Conservation (phyloP, 1,140 invertebrate genomes). For the Oppia nitens region DNA sequence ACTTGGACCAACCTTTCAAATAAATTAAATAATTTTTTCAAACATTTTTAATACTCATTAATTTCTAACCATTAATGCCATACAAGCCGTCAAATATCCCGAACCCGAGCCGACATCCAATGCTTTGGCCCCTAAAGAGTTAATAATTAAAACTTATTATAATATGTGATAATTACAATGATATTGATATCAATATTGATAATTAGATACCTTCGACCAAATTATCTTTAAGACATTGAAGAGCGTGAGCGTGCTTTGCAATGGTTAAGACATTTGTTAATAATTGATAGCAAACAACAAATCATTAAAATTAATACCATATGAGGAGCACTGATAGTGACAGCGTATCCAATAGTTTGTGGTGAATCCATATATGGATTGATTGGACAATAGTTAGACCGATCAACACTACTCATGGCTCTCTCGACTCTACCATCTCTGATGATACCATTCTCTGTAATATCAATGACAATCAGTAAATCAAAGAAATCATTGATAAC, state of each 20-base stretch:
- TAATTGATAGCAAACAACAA: slow-evolving; percentile 2
- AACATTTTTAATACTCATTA: slow-evolving; percentile 1
- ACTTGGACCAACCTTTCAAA: slow-evolving; percentile 41
- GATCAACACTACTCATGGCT: slow-evolving; percentile 68
- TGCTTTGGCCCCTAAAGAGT: slow-evolving; percentile 46
- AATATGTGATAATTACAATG: neutral
- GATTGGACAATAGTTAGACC: slow-evolving; percentile 49
- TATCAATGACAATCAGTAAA: neutral
- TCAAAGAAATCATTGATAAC: neutral
- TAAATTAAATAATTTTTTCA: neutral
- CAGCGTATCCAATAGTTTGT: slow-evolving; percentile 68
- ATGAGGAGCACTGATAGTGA: slow-evolving; percentile 88
- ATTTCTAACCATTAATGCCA: slow-evolving; percentile 56
- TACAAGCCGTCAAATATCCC: slow-evolving; percentile 88
- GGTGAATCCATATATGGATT: slow-evolving; percentile 79
- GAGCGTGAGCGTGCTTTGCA: slow-evolving; percentile 67
- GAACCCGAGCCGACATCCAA: slow-evolving; percentile 91
- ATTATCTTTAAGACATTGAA: slow-evolving; percentile 71
- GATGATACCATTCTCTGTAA: slow-evolving; percentile 64
- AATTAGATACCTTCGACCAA: slow-evolving; percentile 36
- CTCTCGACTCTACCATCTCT: slow-evolving; percentile 54
- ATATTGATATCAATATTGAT: neutral
- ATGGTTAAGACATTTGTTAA: slow-evolving; percentile 8
- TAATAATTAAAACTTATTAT: neutral
- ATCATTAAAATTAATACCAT: slow-evolving; percentile 49